Conservation (phyloP, 2,113 vertebrate species). For the Sylvicapra grimmia region DNA sequence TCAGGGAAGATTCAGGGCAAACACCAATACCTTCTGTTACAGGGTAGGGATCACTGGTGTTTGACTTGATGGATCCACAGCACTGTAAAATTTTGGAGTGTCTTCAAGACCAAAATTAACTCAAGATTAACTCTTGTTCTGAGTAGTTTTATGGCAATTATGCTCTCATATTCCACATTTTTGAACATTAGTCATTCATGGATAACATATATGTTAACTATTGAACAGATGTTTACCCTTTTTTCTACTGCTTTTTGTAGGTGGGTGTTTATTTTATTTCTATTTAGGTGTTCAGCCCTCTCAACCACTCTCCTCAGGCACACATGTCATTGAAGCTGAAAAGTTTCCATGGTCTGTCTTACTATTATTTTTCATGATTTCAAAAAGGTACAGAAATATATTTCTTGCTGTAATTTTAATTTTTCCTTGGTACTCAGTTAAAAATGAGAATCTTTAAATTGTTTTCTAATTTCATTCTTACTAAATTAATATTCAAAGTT, state of each 20-base stretch:
- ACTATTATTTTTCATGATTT: background rate
- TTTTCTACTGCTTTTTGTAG: background rate
- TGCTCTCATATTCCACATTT: background rate
- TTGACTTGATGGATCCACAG: background rate
- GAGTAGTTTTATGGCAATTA: background rate
- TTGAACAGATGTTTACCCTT: background rate
- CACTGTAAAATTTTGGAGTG: background rate
- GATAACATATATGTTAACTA: background rate
- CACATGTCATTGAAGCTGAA: background rate
- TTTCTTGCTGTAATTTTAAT: background rate
- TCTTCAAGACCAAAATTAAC: background rate
- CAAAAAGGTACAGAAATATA: background rate
- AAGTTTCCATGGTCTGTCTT: background rate
- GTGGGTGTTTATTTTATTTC: background rate
- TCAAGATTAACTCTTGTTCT: background rate
- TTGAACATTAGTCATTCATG: background rate
- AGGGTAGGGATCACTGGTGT: background rate
- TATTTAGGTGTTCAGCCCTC: background rate
- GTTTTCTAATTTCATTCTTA: background rate
- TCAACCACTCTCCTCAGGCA: background rate
- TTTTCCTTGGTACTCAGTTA: background rate
- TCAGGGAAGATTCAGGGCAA: background rate
- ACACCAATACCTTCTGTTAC: fast-evolving
- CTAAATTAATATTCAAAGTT: background rate
- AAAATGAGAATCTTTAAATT: background rate